phyloP scores from a whole-genome alignment of 2,113 vertebrate genomes.

The Columba janthina region DNA sequence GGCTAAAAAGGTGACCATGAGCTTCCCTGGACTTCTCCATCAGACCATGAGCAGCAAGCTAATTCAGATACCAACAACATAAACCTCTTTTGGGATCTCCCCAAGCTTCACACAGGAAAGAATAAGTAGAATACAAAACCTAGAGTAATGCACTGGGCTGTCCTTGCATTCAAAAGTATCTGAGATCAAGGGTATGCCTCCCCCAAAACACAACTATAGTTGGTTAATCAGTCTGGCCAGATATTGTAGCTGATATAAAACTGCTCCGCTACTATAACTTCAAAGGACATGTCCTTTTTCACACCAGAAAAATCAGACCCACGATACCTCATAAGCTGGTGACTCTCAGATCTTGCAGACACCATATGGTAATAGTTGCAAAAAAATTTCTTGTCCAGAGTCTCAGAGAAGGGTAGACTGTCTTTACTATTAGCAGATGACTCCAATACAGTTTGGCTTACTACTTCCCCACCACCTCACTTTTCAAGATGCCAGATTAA shows the following conservation, averaged over 20 bases:
- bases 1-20: not conserved
- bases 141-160: not conserved
- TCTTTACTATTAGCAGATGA: not conserved
- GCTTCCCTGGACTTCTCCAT: not conserved
- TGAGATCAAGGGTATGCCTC: not conserved
- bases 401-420: not conserved
- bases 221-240: not conserved
- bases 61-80: not conserved
- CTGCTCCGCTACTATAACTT: not conserved
- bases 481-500: not conserved
- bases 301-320: not conserved
- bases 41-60: not conserved
- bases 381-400: slow-evolving; percentile 8
- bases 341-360: not conserved
- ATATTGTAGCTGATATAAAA: not conserved
- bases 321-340: not conserved
- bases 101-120: not conserved
- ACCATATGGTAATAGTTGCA: not conserved
- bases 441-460: not conserved
- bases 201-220: not conserved
- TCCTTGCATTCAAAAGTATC: not conserved
- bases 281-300: not conserved
- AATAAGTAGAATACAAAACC: not conserved
- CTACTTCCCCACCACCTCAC: not conserved
- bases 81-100: not conserved